Conservation (phyloP, 2,888 invertebrate species). For the Dicycla oo region DNA sequence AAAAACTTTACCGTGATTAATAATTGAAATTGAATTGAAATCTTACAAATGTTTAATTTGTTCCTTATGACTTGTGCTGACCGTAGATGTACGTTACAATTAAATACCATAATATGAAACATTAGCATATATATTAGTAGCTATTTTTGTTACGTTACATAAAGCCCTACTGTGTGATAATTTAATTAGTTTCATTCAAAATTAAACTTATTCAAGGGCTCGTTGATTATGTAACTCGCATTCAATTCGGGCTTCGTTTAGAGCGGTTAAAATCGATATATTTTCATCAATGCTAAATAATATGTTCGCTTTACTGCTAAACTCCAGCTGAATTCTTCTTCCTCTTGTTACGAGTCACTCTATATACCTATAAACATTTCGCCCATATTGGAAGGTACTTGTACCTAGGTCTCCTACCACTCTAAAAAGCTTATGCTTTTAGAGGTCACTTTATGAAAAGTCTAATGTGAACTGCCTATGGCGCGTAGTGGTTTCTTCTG, state of each 20-base stretch:
- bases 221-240: constrained; percentile 17
- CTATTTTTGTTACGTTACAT: not conserved
- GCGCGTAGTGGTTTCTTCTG: not conserved
- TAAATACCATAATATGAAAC: not conserved
- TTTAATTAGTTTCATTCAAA: constrained; percentile 14
- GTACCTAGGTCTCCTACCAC: no score
- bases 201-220: constrained; percentile 20
- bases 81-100: not conserved
- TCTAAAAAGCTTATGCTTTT: no score
- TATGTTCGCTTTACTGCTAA: not conserved
- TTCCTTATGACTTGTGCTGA: not conserved
- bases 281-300: no score
- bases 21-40: no score
- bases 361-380: no score
- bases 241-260: not conserved
- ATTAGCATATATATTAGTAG: constrained; percentile 12
- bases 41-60: not conserved
- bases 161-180: constrained; percentile 5
- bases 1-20: not conserved
- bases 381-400: no score
- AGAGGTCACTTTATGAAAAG: not conserved
- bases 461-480: not conserved
- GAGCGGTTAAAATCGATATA: not conserved
- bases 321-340: not conserved
- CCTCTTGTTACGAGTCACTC: not conserved